Base-by-base conservation (phyloP, 2,888 invertebrate genomes). In the Sthenelais limicola region DNA sequence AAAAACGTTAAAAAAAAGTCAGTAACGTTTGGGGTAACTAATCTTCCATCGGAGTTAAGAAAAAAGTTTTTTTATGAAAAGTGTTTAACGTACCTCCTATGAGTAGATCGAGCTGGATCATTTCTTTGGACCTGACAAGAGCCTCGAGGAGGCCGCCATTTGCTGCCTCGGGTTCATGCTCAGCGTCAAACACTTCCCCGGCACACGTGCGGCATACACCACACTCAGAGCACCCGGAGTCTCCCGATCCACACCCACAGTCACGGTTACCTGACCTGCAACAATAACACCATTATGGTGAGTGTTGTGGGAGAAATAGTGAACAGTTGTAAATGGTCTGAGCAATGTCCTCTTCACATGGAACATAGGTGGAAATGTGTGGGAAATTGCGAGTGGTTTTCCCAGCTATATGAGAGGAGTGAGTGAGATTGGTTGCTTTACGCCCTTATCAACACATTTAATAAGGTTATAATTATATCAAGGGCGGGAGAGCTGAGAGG, bases 241-340 rank as follows among this genome's bases (percentile, higher is more conserved):
- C 97, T 0, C 97, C 98, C 85, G 94, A 94, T 1, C 97, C 97
- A 89, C 97, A 98, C 0, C 96, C 96, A 88, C 97, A 98, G 82
- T 93, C 62, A 93, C 83, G 62, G 62, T 62, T 62, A 2, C 38
- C 38, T 24, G 43, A 62, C 96, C 96, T 80, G 43, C 84, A 84
- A 33, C 9, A 18, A 43, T n/a, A n/a, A n/a, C n/a, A n/a, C n/a
- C n/a, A n/a, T n/a, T n/a, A n/a, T n/a, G n/a, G n/a, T n/a, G n/a
- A n/a, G n/a, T n/a, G n/a, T n/a, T n/a, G n/a, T n/a, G n/a, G n/a
- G n/a, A n/a, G n/a, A n/a, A n/a, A n/a, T n/a, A n/a, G n/a, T n/a
- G n/a, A n/a, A n/a, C n/a, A n/a, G n/a, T n/a, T n/a, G n/a, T n/a
- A n/a, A n/a, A n/a, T n/a, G n/a, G n/a, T n/a, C n/a, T n/a, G n/a